phyloP scores from a whole-genome alignment of 2,888 invertebrate genomes.

The Epirrita christyi region DNA sequence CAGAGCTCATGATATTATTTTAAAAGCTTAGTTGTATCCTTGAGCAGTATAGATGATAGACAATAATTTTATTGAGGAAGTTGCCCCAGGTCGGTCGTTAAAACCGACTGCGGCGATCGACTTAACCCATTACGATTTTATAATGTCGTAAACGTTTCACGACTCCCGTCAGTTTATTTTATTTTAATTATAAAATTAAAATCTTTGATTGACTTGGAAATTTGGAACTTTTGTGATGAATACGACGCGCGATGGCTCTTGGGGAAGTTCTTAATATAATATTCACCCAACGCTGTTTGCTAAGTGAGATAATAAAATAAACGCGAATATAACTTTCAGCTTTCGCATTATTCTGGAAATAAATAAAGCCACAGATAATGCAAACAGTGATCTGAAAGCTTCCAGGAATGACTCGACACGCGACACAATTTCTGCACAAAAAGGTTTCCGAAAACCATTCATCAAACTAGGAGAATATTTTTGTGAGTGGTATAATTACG shows the following conservation, averaged over 20 bases:
- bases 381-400: neutral
- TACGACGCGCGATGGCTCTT: slow-evolving; percentile 24
- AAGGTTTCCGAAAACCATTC: neutral
- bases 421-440: neutral
- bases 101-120: slow-evolving; percentile 72
- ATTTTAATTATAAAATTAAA: slow-evolving; percentile 60
- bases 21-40: slow-evolving; percentile 42
- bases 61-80: slow-evolving; percentile 82
- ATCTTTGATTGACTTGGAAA: slow-evolving; percentile 41
- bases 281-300: slow-evolving; percentile 32
- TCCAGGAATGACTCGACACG: neutral
- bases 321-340: slow-evolving; percentile 30
- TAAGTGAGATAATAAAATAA: slow-evolving; percentile 35
- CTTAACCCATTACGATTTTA: slow-evolving; percentile 81
- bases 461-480: neutral
- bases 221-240: slow-evolving; percentile 35
- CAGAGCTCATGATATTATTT: slow-evolving; percentile 37
- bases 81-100: slow-evolving; percentile 73
- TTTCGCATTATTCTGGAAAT: slow-evolving; percentile 19
- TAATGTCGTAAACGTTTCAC: slow-evolving; percentile 79
- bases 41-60: slow-evolving; percentile 48
- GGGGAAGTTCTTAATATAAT: slow-evolving; percentile 25
- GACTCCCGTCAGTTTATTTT: slow-evolving; percentile 70
- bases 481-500: neutral
- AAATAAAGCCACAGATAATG: slow-evolving; percentile 11